Percentiles rank a stretch among this genome's conserved stretches.
Evolutionary conservation across 1,140 invertebrate genomes (phyloP).

Genomic region (Cotesia vestalis): DNA sequence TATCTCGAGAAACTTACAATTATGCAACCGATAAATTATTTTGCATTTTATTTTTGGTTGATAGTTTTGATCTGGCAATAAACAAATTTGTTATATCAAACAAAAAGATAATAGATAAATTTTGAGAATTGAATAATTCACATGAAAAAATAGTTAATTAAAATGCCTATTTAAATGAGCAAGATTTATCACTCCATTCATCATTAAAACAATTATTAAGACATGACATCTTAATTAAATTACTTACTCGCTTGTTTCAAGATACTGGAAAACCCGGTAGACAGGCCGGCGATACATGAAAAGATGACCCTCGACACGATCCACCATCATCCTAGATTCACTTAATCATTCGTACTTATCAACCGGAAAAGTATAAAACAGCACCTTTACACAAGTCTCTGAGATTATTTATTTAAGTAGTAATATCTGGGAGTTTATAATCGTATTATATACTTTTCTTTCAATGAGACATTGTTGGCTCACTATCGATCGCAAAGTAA

Average conservation of each 20-base stretch:
- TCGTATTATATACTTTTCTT: not conserved
- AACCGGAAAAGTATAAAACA: not conserved
- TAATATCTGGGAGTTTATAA: not conserved
- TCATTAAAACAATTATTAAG: too few species aligned
- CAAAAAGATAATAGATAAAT: too few species aligned
- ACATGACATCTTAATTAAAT: constrained; percentile 15
- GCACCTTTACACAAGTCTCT: not conserved
- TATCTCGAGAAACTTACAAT: too few species aligned
- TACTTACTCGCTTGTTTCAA: constrained; percentile 72
- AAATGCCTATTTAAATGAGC: too few species aligned
- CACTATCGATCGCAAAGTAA: constrained; percentile 11
- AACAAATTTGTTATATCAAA: too few species aligned
- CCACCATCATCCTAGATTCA: constrained; percentile 69
- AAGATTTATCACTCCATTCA: not conserved
- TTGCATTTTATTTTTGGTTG: too few species aligned
- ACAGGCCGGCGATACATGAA: constrained; percentile 78
- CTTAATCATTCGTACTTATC: constrained; percentile 54
- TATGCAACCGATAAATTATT: too few species aligned
- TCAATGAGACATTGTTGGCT: not conserved
- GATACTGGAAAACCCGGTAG: constrained; percentile 80
- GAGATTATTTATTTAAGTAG: not conserved
- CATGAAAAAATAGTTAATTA: too few species aligned
- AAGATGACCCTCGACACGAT: constrained; percentile 75
- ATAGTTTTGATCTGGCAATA: too few species aligned
- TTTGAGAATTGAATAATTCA: too few species aligned